A percentile compares a stretch with the other conserved stretches of the same genome.
These are phyloP conservation scores for Rhinolophus ferrumequinum DNA, from an alignment of 2,113 vertebrate species.

Conservation along the genomic window DNA sequence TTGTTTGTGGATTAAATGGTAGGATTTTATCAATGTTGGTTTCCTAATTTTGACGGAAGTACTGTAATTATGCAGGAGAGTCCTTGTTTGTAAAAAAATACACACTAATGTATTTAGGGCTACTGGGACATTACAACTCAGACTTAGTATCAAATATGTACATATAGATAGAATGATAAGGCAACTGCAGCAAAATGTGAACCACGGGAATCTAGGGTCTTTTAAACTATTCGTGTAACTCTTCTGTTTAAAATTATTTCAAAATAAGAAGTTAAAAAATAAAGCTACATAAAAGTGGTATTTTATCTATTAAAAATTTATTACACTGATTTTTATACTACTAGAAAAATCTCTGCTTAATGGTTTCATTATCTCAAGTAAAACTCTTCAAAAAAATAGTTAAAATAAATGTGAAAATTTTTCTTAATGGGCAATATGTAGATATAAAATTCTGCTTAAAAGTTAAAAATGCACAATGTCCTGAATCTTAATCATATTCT, in stretches of 20 bases:
- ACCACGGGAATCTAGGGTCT: background rate
- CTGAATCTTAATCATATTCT: background rate
- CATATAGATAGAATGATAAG: background rate
- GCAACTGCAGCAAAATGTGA: background rate
- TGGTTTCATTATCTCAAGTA: background rate
- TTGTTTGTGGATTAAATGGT: background rate
- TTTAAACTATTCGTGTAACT: background rate
- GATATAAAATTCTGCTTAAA: background rate
- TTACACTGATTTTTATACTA: background rate
- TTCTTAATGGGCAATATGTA: background rate
- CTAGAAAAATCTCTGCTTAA: background rate
- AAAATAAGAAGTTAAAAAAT: background rate
- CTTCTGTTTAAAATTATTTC: conserved; percentile 3
- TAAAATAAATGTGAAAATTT: conserved; percentile 3
- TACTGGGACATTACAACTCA: background rate
- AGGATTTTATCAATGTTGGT: background rate
- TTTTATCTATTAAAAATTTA: background rate
- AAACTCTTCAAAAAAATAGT: background rate
- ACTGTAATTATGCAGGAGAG: background rate
- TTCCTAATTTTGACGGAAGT: background rate
- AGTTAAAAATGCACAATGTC: background rate
- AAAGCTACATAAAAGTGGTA: background rate
- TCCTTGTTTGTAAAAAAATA: background rate
- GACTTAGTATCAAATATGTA: background rate
- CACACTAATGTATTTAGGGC: background rate